Percentiles rank a stretch among this genome's conserved stretches.
These are phyloP conservation scores for Theretra japonica DNA, from an alignment of 2,888 invertebrate species.

Conservation along the genomic window DNA sequence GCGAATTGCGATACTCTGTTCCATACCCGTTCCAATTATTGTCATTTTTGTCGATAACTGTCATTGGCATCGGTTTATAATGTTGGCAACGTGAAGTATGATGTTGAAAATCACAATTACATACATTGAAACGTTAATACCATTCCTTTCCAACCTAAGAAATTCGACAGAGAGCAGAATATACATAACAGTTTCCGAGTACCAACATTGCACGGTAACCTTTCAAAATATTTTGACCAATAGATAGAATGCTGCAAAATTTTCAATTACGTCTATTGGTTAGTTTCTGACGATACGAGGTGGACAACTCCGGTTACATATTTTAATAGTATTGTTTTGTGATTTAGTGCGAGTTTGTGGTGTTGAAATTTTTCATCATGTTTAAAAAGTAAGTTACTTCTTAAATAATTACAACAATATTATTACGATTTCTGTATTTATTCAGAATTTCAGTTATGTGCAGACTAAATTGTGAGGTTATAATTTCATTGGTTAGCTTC, in stretches of 20 bases:
- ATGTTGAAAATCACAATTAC: slow-evolving; percentile 2
- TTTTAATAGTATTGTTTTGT: slow-evolving; percentile 32
- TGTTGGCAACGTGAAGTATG: background rate
- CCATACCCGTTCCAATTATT: background rate
- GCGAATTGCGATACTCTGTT: background rate
- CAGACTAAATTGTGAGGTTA: slow-evolving; percentile 52
- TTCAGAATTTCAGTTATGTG: background rate
- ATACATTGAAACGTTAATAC: background rate
- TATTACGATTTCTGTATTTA: background rate
- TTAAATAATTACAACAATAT: slow-evolving; percentile 26
- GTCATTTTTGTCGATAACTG: background rate
- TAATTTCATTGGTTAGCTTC: slow-evolving; percentile 41
- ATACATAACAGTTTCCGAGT: background rate
- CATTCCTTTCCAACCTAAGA: background rate
- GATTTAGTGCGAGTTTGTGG: slow-evolving; percentile 29
- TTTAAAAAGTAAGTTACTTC: slow-evolving; percentile 79
- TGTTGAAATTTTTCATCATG: slow-evolving; percentile 56
- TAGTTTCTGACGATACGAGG: slow-evolving; percentile 6
- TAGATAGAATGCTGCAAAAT: background rate
- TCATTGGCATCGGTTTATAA: background rate
- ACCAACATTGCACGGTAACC: slow-evolving; percentile 1
- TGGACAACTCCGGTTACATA: slow-evolving; percentile 20
- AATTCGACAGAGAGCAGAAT: background rate
- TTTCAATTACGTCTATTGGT: slow-evolving; percentile 29
- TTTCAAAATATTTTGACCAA: slow-evolving; percentile 25